A percentile compares a stretch with the other conserved stretches of the same genome.
Conservation (phyloP, 2,888 invertebrate species). For the Automeris io region DNA sequence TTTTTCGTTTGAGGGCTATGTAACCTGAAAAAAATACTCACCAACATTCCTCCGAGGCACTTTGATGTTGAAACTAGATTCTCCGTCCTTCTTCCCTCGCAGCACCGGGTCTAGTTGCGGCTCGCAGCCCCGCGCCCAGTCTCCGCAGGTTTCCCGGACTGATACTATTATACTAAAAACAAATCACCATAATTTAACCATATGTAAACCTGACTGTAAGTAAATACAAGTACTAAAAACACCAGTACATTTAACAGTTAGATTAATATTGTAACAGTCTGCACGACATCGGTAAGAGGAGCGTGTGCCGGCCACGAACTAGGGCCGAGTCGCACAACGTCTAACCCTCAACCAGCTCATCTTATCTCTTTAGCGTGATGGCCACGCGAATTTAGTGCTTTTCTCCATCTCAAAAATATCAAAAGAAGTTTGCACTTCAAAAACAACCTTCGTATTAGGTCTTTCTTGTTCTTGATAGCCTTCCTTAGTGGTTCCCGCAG, state of each 20-base stretch:
- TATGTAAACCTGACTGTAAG: not conserved
- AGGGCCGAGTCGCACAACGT: no score
- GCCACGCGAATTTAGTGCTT: no score
- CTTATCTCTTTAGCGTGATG: no score
- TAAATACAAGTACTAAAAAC: not conserved
- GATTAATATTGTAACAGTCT: not conserved
- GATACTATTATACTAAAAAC: slow-evolving; percentile 92
- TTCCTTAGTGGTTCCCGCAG: slow-evolving; percentile 95
- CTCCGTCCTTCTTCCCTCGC: slow-evolving; percentile 93
- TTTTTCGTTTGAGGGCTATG: no score
- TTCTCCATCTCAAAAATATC: no score
- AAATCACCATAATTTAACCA: not conserved
- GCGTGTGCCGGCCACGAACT: no score
- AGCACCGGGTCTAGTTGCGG: slow-evolving; percentile 94
- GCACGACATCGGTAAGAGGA: no score
- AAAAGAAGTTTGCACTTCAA: no score
- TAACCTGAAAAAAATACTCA: slow-evolving; percentile 53
- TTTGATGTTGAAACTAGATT: slow-evolving; percentile 93
- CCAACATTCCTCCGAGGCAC: slow-evolving; percentile 96
- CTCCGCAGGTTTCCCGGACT: slow-evolving; percentile 97
- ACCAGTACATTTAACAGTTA: not conserved
- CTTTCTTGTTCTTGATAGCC: slow-evolving; percentile 98
- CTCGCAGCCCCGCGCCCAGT: slow-evolving; percentile 95
- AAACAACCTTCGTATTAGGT: slow-evolving; percentile 81
- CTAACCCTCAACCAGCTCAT: no score